Conservation (phyloP, 2,113 vertebrate genomes). For the Esox niger region DNA sequence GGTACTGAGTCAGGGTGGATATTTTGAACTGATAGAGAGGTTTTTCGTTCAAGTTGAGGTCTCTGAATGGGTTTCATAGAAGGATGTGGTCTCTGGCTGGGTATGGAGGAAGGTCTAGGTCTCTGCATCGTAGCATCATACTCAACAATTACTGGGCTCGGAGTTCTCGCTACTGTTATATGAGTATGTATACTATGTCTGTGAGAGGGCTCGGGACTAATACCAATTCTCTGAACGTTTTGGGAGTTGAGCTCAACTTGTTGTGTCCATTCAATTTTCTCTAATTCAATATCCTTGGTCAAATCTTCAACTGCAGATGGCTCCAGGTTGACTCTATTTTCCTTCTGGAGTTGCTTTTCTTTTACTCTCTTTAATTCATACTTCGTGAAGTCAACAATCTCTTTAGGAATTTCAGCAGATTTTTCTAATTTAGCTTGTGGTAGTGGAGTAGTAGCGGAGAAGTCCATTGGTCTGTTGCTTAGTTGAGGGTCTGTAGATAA, state of each 20-base stretch:
- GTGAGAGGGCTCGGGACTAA: slow-evolving; percentile 20
- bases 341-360: slow-evolving; percentile 40
- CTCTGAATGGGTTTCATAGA: not conserved
- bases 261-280: slow-evolving; percentile 37
- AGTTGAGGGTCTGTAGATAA: slow-evolving; percentile 23
- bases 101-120: not conserved
- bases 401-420: slow-evolving; percentile 15
- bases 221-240: slow-evolving; percentile 10
- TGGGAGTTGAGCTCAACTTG: slow-evolving; percentile 10
- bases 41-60: slow-evolving; percentile 6
- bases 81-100: not conserved
- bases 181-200: slow-evolving; percentile 16
- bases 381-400: slow-evolving; percentile 66
- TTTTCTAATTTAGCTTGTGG: slow-evolving; percentile 39
- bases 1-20: slow-evolving; percentile 45
- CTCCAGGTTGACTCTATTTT: not conserved
- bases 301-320: slow-evolving; percentile 48
- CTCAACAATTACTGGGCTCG: slow-evolving; percentile 12
- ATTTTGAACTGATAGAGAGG: slow-evolving; percentile 15
- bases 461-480: slow-evolving; percentile 62
- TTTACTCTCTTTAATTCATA: slow-evolving; percentile 60
- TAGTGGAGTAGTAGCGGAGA: slow-evolving; percentile 50
- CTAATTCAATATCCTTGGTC: slow-evolving; percentile 54
- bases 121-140: not conserved
- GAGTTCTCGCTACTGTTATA: slow-evolving; percentile 28